phyloP scores from a whole-genome alignment of 2,888 invertebrate species.

The Masnerella sp. region DNA sequence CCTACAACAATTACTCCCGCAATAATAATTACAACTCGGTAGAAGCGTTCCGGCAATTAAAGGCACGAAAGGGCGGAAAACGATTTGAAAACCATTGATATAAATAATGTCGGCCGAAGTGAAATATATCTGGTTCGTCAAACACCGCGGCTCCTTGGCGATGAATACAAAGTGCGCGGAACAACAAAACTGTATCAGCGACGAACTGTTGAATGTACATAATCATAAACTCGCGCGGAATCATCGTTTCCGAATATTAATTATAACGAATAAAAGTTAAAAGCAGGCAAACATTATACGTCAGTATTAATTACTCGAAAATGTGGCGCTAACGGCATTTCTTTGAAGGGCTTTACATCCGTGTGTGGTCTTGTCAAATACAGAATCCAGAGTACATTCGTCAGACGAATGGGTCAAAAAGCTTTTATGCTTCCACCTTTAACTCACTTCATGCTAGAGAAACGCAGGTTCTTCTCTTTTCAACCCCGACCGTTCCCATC shows the following conservation, averaged over 20 bases:
- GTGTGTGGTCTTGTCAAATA: conserved; percentile 70
- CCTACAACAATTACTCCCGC: conserved; percentile 51
- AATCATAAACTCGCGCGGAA: conserved; percentile 56
- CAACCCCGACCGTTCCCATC: conserved; percentile 39
- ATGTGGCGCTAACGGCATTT: conserved; percentile 68
- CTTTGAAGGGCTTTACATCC: conserved; percentile 69
- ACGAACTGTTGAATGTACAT: conserved; percentile 19
- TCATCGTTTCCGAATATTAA: conserved; percentile 58
- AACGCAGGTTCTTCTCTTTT: conserved; percentile 61
- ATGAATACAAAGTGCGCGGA: conserved; percentile 19
- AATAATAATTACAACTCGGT: conserved; percentile 55
- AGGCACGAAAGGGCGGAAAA: conserved; percentile 54
- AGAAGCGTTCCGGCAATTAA: conserved; percentile 55
- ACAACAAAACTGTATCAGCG: conserved; percentile 40
- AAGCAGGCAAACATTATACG: conserved; percentile 67
- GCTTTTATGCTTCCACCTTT: conserved; percentile 71
- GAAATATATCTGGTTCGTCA: conserved; percentile 42
- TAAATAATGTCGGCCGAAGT: conserved; percentile 43
- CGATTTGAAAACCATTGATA: conserved; percentile 55
- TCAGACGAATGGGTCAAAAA: conserved; percentile 71
- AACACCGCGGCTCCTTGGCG: conserved; percentile 29
- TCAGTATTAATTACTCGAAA: conserved; percentile 71
- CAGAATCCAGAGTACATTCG: conserved; percentile 71
- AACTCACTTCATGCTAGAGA: conserved; percentile 66
- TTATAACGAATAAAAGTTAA: conserved; percentile 65